Percentiles rank a stretch among this genome's conserved stretches.
Evolutionary conservation across 2,888 invertebrate genomes (phyloP).

Genomic region (Sinhomidia bicolor): DNA sequence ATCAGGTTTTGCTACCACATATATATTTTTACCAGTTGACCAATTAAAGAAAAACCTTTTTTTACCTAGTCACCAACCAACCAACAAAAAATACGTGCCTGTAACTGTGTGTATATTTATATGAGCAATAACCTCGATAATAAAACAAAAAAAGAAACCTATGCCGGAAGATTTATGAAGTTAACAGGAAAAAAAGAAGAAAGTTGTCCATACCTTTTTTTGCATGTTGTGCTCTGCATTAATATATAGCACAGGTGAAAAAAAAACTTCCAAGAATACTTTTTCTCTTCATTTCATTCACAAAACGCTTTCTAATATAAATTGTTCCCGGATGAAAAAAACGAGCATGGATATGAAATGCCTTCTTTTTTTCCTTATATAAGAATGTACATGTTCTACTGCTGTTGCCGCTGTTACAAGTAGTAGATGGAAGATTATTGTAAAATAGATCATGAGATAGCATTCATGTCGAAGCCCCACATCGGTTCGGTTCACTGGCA

Average conservation of each 20-base stretch:
- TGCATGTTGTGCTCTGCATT: constrained; percentile 26
- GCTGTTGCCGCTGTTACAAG: background rate
- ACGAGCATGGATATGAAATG: background rate
- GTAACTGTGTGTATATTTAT: too few relatives aligned
- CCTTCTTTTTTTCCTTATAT: too few relatives aligned
- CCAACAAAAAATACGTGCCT: too few relatives aligned
- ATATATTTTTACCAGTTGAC: too few relatives aligned
- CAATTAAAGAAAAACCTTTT: too few relatives aligned
- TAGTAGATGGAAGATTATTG: constrained; percentile 31
- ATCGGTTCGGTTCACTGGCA: constrained; percentile 42
- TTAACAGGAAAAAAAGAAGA: constrained; percentile 29
- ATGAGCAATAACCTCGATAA: too few relatives aligned
- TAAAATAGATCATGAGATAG: constrained; percentile 37
- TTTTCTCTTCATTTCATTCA: constrained; percentile 40
- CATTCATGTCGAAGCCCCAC: constrained; percentile 37
- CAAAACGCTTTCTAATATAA: background rate
- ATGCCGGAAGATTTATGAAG: constrained; percentile 38
- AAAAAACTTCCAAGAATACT: constrained; percentile 33
- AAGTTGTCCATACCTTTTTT: constrained; percentile 18
- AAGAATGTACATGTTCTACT: too few relatives aligned
- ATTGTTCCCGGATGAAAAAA: background rate
- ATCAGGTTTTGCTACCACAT: too few relatives aligned
- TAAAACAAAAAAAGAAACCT: too few relatives aligned
- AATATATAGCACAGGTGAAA: constrained; percentile 25
- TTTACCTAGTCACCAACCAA: too few relatives aligned